These are phyloP conservation scores for Polydrusus cervinus DNA, from an alignment of 2,888 invertebrate species.

Conservation along the genomic window DNA sequence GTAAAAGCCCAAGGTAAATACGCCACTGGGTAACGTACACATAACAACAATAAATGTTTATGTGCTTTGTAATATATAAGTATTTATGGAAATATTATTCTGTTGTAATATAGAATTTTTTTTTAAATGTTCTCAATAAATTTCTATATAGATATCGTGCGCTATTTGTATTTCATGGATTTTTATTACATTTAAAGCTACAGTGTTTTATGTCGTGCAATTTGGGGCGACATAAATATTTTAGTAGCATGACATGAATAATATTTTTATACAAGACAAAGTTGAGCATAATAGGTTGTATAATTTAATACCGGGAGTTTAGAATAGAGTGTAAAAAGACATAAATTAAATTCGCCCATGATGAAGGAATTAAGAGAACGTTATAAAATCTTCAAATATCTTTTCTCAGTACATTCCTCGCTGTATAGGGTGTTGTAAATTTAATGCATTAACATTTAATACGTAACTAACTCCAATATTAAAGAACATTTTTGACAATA, in stretches of 20 bases:
- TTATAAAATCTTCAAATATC: no score
- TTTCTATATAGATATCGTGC: conserved; percentile 1
- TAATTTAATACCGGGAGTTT: not conserved
- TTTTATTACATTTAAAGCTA: conserved; percentile 9
- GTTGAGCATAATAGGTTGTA: not conserved
- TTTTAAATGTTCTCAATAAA: not conserved
- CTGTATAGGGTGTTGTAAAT: no score
- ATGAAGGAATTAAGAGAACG: no score
- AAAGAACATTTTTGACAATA: no score
- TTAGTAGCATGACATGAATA: conserved; percentile 5
- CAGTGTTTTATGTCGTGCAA: conserved; percentile 9
- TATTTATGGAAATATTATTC: conserved; percentile 6
- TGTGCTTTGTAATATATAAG: not conserved
- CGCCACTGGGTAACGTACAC: no score
- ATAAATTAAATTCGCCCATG: no score
- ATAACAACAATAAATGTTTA: no score
- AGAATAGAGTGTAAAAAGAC: no score
- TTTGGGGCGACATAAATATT: conserved; percentile 14
- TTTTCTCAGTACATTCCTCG: no score
- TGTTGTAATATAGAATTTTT: not conserved
- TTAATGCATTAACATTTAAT: no score
- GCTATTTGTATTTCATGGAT: conserved; percentile 12
- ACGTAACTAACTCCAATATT: no score
- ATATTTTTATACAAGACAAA: conserved; percentile 7
- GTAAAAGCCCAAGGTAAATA: no score